Conservation (phyloP, 2,797 vertebrate genomes). For the Novumbra hubbsi region DNA sequence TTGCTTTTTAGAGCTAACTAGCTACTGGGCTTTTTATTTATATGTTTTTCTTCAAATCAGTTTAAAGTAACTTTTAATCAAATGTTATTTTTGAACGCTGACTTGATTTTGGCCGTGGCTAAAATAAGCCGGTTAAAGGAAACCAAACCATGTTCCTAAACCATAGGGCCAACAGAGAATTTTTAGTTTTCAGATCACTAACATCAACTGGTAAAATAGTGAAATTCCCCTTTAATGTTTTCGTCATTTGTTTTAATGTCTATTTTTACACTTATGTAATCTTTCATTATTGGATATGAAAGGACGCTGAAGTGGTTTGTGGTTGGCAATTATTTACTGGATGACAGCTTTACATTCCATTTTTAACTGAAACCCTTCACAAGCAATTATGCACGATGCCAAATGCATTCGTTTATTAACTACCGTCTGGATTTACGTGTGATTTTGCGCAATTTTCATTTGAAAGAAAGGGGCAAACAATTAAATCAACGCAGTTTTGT, state of each 20-base stretch:
- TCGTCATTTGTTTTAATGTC: slow-evolving; percentile 26
- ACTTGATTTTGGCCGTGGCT: too few species aligned
- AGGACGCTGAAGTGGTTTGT: slow-evolving; percentile 1
- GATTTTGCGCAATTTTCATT: slow-evolving; percentile 11
- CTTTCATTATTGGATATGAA: slow-evolving; percentile 17
- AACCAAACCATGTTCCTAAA: too few species aligned
- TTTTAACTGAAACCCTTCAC: neutral
- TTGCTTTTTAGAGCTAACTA: too few species aligned
- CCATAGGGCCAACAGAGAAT: too few species aligned
- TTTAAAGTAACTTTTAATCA: too few species aligned
- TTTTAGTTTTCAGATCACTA: too few species aligned
- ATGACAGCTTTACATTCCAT: slow-evolving; percentile 9
- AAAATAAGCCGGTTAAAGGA: too few species aligned
- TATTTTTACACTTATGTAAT: slow-evolving; percentile 45
- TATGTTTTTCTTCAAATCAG: too few species aligned
- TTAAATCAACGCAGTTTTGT: slow-evolving; percentile 3
- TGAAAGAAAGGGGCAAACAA: neutral
- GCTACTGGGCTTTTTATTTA: too few species aligned
- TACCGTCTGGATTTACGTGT: slow-evolving; percentile 13
- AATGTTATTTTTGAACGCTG: too few species aligned
- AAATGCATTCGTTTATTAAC: slow-evolving; percentile 7
- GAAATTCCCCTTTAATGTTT: too few species aligned
- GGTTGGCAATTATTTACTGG: slow-evolving; percentile 7
- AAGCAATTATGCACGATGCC: slow-evolving; percentile 5
- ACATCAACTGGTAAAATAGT: too few species aligned